A percentile compares a stretch with the other conserved stretches of the same genome.
These are phyloP conservation scores for Puma concolor DNA, from an alignment of 2,113 vertebrate species.

Conservation along the genomic window DNA sequence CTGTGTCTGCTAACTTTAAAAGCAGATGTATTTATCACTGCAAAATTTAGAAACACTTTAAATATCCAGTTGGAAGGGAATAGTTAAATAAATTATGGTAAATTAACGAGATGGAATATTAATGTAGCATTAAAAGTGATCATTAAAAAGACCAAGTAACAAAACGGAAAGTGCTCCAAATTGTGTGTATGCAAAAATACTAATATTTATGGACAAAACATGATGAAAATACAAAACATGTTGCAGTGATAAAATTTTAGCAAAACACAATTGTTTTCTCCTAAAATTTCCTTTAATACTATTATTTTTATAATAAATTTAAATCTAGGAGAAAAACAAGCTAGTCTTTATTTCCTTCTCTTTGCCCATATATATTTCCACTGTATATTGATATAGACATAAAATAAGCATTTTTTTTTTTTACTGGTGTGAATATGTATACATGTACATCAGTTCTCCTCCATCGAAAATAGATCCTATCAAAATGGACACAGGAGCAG, in stretches of 20 bases:
- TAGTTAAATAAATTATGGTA: conserved; percentile 50
- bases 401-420: background rate
- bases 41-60: conserved; percentile 46
- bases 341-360: background rate
- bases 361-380: background rate
- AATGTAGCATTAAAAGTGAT: conserved; percentile 45
- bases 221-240: background rate
- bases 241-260: background rate
- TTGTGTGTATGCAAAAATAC: background rate
- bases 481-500: background rate
- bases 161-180: background rate
- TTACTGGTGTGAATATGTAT: background rate
- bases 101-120: conserved; percentile 43
- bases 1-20: conserved; percentile 31
- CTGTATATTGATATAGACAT: background rate
- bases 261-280: background rate
- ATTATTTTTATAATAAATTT: conserved; percentile 35
- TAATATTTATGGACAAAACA: background rate
- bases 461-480: background rate
- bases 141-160: conserved; percentile 51
- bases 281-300: background rate
- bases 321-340: background rate
- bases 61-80: conserved; percentile 28
- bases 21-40: background rate
- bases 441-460: background rate